These are phyloP conservation scores for Lydus trimaculatus DNA, from an alignment of 2,888 invertebrate genomes.

Conservation along the genomic window DNA sequence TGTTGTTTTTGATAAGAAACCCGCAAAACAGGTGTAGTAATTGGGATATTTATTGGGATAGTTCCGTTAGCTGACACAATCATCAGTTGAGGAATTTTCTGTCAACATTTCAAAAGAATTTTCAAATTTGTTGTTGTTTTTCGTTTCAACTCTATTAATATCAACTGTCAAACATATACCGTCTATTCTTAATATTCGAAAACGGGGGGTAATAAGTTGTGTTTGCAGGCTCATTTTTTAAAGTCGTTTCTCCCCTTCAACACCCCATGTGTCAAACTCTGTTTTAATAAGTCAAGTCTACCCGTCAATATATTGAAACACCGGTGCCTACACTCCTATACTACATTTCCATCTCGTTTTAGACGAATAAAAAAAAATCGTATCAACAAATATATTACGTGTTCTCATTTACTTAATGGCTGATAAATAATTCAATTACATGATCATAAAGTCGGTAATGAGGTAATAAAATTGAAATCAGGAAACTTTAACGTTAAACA, in stretches of 20 bases:
- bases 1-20: not conserved
- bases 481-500: not conserved
- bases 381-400: not conserved
- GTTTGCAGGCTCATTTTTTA: constrained; percentile 58
- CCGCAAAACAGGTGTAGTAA: not conserved
- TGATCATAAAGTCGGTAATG: not conserved
- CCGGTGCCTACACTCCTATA: constrained; percentile 42
- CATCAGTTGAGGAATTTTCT: not conserved
- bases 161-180: not conserved
- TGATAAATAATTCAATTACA: constrained; percentile 7
- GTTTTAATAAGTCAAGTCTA: constrained; percentile 57
- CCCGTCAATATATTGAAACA: constrained; percentile 50
- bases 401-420: not conserved
- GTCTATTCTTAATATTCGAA: constrained; percentile 1
- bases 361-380: not conserved
- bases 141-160: not conserved
- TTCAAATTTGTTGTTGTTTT: not conserved
- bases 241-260: constrained; percentile 49
- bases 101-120: not conserved
- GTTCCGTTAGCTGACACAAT: not conserved
- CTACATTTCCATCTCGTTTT: not conserved
- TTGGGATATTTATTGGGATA: not conserved
- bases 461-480: constrained; percentile 4
- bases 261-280: constrained; percentile 60
- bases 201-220: constrained; percentile 32